These are phyloP conservation scores for Leptinotarsa rubiginosa DNA, from an alignment of 2,888 invertebrate genomes.

Conservation along the genomic window DNA sequence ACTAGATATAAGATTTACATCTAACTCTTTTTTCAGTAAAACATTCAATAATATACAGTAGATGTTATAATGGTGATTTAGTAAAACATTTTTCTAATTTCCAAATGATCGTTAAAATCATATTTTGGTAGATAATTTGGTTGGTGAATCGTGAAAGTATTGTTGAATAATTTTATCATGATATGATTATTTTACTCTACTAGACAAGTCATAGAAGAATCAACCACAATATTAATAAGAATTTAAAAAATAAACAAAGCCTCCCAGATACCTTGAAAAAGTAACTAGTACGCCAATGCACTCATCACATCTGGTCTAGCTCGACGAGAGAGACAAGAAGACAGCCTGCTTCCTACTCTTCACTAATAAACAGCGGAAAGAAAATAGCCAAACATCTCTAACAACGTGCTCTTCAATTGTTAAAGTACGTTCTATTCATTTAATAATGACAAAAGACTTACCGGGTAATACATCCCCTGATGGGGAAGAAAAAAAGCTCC, in stretches of 20 bases:
- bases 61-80: too few relatives aligned
- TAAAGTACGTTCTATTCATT: background rate
- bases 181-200: too few relatives aligned
- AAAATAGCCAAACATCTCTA: constrained; percentile 33
- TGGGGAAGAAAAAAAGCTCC: constrained; percentile 96
- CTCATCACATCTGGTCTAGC: constrained; percentile 23
- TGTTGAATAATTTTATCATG: too few relatives aligned
- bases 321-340: constrained; percentile 25
- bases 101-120: too few relatives aligned
- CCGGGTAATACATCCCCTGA: constrained; percentile 97
- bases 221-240: background rate
- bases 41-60: too few relatives aligned
- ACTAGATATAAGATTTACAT: too few relatives aligned
- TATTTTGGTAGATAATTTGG: too few relatives aligned
- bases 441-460: constrained; percentile 70
- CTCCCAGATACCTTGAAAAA: background rate
- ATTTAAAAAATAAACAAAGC: constrained; percentile 6
- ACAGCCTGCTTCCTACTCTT: constrained; percentile 35
- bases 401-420: constrained; percentile 29
- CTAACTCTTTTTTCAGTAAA: too few relatives aligned
- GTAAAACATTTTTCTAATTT: too few relatives aligned
- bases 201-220: background rate
- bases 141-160: too few relatives aligned
- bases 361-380: constrained; percentile 38
- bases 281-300: constrained; percentile 16